Evolutionary conservation across 2,888 invertebrate genomes (phyloP), one percentile per base, ranked within the genome.

Genomic region (Buathra laborator): DNA sequence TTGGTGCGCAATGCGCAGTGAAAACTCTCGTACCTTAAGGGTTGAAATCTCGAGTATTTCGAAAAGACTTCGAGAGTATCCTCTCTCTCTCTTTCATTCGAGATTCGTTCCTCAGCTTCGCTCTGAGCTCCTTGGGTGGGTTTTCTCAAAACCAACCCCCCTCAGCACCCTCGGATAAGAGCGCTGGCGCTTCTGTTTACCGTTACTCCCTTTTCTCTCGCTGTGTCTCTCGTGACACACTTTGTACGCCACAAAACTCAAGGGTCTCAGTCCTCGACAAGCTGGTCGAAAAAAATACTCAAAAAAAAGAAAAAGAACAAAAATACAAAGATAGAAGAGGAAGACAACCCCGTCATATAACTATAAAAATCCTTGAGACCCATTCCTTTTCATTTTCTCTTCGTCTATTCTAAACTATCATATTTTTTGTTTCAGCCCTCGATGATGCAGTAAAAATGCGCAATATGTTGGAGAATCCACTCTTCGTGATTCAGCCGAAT

Each of bases 111-210:
- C 56, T 43, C 59, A 71, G 59, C 43, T 64, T 53, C 51, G 3
- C 29, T 59, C 19, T 53, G 2, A 37, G 76, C 72, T 44, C 77
- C 84, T 70, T 77, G 82, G 68, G 85, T 81, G 72, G 59, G 85
- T 67, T 46, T 67, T 43, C 53, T 56, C 72, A 64, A 56, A 72
- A 16, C 37, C 4, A n/a, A 4, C 37, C 37, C 66, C 64, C 71
- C 75, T 78, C 72, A 82, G 62, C 70, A 72, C 72, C 82, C 64
- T 44, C 59, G 48, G 78, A 84, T 83, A 86, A 86, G 81, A 78
- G 64, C 64, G 76, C 72, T 76, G 81, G 84, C 77, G 87, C 88
- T 88, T 83, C 89, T 91, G 91, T 91, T 91, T 92, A 91, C 90
- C 87, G 88, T 89, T 90, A 86, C 89, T 87, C 88, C 87, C 86